Percentiles rank a stretch among this genome's conserved stretches.
These are phyloP conservation scores for Bos taurus DNA, from an alignment of 2,113 vertebrate genomes.

Conservation along the genomic window DNA sequence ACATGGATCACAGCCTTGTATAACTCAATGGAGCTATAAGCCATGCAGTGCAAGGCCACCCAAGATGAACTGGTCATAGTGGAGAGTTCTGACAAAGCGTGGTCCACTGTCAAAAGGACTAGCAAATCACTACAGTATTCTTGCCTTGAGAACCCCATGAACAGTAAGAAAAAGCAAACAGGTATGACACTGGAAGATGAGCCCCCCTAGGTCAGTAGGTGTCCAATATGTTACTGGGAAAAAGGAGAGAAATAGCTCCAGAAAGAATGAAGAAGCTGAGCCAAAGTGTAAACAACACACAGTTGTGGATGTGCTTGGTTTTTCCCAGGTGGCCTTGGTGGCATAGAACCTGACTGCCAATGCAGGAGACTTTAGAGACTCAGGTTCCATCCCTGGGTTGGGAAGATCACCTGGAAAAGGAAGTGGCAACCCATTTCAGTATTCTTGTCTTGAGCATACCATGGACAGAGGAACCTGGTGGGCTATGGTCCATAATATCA, in stretches of 20 bases:
- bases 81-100: neutral
- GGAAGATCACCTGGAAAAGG: neutral
- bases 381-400: neutral
- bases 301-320: neutral
- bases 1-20: neutral
- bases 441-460: neutral
- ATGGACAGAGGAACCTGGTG: neutral
- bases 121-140: neutral
- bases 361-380: neutral
- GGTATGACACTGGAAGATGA: neutral
- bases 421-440: neutral
- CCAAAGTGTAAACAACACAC: neutral
- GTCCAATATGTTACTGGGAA: neutral
- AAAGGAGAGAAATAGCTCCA: neutral
- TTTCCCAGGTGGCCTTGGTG: neutral
- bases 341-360: neutral
- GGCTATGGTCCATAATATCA: neutral
- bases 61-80: neutral
- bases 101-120: neutral
- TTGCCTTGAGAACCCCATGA: neutral
- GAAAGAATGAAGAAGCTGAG: neutral
- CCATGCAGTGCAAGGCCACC: neutral
- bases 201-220: neutral
- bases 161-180: neutral
- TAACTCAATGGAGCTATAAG: neutral